Percentiles rank a stretch among this genome's conserved stretches.
Evolutionary conservation across 2,113 vertebrate genomes (phyloP).

Genomic region (Sylvia atricapilla): DNA sequence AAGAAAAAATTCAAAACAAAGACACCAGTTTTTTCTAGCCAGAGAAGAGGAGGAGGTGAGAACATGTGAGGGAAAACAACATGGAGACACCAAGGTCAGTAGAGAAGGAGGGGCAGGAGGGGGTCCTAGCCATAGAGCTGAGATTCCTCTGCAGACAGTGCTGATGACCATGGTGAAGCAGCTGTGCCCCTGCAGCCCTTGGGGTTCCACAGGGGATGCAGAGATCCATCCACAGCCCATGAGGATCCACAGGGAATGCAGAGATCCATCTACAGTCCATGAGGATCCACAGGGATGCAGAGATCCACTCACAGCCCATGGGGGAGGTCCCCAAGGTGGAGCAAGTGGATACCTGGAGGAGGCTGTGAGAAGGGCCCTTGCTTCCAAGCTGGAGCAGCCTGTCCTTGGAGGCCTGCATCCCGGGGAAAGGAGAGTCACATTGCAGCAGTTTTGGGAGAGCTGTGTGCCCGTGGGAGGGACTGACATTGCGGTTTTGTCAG

Average conservation of each 20-base stretch:
- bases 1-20: neutral
- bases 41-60: neutral
- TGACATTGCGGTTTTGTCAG: neutral
- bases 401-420: neutral
- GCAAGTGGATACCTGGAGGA: neutral
- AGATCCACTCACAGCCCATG: neutral
- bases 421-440: rapidly evolving
- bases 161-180: no score
- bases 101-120: neutral
- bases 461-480: neutral
- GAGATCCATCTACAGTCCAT: neutral
- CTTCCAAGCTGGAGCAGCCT: neutral
- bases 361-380: neutral
- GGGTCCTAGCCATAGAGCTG: rapidly evolving
- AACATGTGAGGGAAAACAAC: no score
- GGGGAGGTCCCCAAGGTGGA: neutral
- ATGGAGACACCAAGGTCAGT: neutral
- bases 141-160: neutral
- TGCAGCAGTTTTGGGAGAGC: no score
- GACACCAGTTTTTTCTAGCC: neutral
- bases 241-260: no score
- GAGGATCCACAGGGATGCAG: no score
- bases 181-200: neutral
- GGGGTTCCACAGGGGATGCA: neutral
- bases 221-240: neutral